Percentiles rank a stretch among this genome's conserved stretches.
Conservation (phyloP, 2,113 vertebrate species). For the Macroglossus sobrinus region DNA sequence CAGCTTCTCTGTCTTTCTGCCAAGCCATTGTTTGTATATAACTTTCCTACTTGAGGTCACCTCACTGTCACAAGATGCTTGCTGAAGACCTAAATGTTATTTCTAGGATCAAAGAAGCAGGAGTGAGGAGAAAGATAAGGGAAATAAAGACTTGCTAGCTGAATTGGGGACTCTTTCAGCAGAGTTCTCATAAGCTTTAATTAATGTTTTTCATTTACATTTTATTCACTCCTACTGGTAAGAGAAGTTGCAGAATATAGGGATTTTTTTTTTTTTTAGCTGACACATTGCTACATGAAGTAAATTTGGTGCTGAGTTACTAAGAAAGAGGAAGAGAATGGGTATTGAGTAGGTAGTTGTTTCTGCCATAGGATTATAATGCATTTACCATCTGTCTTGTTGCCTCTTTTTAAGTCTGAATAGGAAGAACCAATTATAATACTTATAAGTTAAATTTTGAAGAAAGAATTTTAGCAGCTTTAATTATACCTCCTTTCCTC, state of each 20-base stretch:
- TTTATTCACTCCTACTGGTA: neutral
- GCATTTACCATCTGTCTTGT: neutral
- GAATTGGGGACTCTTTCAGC: neutral
- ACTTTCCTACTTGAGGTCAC: neutral
- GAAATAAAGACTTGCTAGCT: neutral
- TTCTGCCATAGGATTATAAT: neutral
- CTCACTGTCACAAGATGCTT: neutral
- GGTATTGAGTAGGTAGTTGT: neutral
- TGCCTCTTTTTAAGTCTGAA: neutral
- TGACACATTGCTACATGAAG: neutral
- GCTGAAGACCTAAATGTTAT: neutral
- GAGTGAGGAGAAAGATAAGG: neutral
- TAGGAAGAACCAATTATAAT: neutral
- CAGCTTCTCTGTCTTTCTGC: neutral
- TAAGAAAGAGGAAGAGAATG: neutral
- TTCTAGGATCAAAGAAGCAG: neutral
- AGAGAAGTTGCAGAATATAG: neutral
- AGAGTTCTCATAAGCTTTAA: neutral
- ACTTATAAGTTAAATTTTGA: neutral
- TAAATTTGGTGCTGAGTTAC: neutral
- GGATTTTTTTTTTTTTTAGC: neutral
- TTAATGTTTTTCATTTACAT: neutral
- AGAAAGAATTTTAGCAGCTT: neutral
- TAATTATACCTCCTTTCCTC: neutral
- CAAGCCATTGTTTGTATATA: neutral